Percentiles rank a stretch among this genome's conserved stretches.
These are phyloP conservation scores for Neomonachus schauinslandi DNA, from an alignment of 2,113 vertebrate species.

Conservation along the genomic window DNA sequence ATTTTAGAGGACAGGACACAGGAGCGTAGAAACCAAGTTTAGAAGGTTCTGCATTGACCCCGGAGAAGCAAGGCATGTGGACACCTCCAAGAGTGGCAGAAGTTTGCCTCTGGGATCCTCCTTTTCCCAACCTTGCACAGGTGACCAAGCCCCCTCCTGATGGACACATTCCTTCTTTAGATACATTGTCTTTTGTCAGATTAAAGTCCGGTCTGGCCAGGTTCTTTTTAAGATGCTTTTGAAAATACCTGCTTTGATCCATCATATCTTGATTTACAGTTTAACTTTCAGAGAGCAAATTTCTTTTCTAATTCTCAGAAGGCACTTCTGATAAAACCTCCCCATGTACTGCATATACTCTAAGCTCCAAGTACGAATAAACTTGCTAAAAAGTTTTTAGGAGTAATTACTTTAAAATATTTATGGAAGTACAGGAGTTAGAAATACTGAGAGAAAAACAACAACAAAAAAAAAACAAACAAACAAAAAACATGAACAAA, in stretches of 20 bases:
- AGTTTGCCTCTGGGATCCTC: background rate
- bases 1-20: background rate
- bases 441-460: background rate
- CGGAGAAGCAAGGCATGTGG: accelerated
- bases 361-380: background rate
- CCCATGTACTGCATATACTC: background rate
- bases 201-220: background rate
- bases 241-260: background rate
- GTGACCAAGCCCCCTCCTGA: background rate
- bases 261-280: background rate
- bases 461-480: background rate
- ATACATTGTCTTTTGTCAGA: background rate
- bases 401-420: background rate
- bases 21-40: background rate
- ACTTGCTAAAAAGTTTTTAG: background rate
- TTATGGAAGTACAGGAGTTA: background rate
- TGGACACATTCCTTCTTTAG: background rate
- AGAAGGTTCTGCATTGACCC: background rate
- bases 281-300: background rate
- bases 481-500: background rate
- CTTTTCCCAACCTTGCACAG: background rate
- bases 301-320: slow-evolving; percentile 4
- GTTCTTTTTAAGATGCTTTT: background rate
- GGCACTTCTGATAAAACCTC: background rate
- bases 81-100: background rate